A percentile compares a stretch with the other conserved stretches of the same genome.
These are phyloP conservation scores for Gyps fulvus DNA, from an alignment of 2,113 vertebrate genomes.

Conservation along the genomic window DNA sequence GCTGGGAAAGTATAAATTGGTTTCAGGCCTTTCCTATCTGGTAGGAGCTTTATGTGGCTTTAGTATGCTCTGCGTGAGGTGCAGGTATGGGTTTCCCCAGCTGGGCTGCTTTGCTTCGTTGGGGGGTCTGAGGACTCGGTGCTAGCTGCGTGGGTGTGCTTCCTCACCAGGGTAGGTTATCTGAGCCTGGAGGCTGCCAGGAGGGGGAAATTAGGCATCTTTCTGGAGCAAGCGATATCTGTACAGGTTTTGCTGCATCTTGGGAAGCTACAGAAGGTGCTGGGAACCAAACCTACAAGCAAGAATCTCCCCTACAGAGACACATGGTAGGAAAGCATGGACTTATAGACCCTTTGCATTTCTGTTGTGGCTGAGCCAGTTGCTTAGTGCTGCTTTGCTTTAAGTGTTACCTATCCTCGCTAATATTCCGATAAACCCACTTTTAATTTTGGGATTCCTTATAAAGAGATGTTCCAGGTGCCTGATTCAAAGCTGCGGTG, in stretches of 20 bases:
- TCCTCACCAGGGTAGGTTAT: neutral
- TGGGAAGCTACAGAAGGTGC: neutral
- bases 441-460: neutral
- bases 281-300: neutral
- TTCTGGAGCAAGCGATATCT: neutral
- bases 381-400: neutral
- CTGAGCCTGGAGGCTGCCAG: no score
- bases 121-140: fast-evolving
- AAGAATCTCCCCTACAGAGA: neutral
- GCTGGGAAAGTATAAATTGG: neutral
- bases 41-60: fast-evolving
- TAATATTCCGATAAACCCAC: neutral
- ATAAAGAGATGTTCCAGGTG: neutral
- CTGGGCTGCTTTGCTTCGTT: fast-evolving
- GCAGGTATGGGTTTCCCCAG: neutral
- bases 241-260: neutral
- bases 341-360: fast-evolving
- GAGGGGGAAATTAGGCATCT: neutral
- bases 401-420: fast-evolving
- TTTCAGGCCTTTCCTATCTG: neutral
- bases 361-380: neutral
- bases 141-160: neutral
- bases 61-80: fast-evolving
- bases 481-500: neutral
- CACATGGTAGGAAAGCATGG: neutral